Conservation (phyloP, 2,888 invertebrate species). For the Lasioglossum leucozonium region DNA sequence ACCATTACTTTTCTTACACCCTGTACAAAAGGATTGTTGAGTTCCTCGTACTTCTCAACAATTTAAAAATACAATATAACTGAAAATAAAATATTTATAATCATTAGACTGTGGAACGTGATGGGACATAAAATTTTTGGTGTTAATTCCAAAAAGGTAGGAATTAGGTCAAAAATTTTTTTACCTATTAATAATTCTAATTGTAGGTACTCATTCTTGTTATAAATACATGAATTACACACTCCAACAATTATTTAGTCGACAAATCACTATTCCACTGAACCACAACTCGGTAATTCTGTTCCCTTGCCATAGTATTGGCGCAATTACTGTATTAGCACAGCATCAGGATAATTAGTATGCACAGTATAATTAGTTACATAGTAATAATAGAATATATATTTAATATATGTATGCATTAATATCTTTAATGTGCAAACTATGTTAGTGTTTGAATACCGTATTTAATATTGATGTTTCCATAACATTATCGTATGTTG, state of each 20-base stretch:
- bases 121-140: neutral
- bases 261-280: neutral
- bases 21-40: no score
- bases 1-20: no score
- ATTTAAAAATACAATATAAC: no score
- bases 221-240: neutral
- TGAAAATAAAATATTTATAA: neutral
- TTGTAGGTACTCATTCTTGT: neutral
- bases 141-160: neutral
- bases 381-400: neutral
- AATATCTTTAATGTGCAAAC: neutral
- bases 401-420: neutral
- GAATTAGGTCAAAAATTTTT: neutral
- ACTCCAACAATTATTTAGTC: neutral
- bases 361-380: neutral
- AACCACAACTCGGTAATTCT: neutral
- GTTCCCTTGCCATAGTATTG: neutral
- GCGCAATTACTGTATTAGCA: neutral
- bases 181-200: neutral
- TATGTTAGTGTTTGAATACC: neutral
- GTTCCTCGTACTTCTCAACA: no score
- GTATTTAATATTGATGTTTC: neutral
- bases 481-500: no score
- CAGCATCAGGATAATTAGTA: neutral
- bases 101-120: neutral